A percentile compares a stretch with the other conserved stretches of the same genome.
These are phyloP conservation scores for Tetramorium alpestre DNA, from an alignment of 1,140 invertebrate species.

Conservation along the genomic window DNA sequence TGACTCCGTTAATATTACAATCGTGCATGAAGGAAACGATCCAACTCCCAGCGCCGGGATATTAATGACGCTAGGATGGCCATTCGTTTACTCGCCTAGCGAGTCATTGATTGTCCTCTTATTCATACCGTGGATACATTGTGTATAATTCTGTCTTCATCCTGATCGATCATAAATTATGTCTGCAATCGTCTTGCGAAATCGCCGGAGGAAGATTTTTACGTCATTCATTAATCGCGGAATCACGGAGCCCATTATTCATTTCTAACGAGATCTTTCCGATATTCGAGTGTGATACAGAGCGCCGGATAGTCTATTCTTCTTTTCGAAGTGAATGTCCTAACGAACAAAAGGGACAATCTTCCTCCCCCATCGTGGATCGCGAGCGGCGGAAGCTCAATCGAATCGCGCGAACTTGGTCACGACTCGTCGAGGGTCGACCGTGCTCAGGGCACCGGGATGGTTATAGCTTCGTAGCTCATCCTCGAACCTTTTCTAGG, in stretches of 20 bases:
- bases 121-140: neutral
- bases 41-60: neutral
- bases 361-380: slow-evolving; percentile 52
- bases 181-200: slow-evolving; percentile 12
- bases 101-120: neutral
- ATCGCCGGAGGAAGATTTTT: slow-evolving; percentile 20
- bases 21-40: neutral
- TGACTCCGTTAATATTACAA: slow-evolving; percentile 38
- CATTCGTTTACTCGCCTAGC: neutral
- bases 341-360: slow-evolving; percentile 55
- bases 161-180: slow-evolving; percentile 8
- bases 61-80: slow-evolving; percentile 1
- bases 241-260: slow-evolving; percentile 44
- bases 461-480: slow-evolving; percentile 51
- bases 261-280: slow-evolving; percentile 54
- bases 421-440: slow-evolving; percentile 65
- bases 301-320: slow-evolving; percentile 28
- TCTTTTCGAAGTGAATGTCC: slow-evolving; percentile 46
- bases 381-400: slow-evolving; percentile 68
- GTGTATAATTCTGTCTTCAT: slow-evolving; percentile 1
- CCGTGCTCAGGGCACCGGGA: slow-evolving; percentile 43
- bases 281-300: slow-evolving; percentile 32
- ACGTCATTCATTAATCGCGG: slow-evolving; percentile 32
- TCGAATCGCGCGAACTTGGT: slow-evolving; percentile 69
- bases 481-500: slow-evolving; percentile 58